Base-by-base conservation (phyloP, 2,113 vertebrate species). In the Rattus rattus region DNA sequence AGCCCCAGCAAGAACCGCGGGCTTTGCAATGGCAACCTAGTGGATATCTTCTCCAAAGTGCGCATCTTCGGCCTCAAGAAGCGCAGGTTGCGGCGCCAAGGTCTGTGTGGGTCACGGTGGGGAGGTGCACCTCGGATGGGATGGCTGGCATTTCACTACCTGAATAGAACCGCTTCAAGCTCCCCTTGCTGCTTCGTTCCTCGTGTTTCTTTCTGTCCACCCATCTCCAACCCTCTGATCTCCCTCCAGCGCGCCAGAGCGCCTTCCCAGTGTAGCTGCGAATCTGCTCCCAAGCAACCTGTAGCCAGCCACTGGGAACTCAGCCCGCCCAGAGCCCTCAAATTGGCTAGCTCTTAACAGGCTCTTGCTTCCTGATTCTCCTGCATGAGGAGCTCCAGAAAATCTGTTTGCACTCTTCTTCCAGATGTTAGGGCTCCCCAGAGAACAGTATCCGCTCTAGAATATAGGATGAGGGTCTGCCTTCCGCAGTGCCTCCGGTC, bases 31-130 rank as follows among this genome's bases (percentile, higher is more conserved):
- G 99, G 99, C 93, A 99, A 99, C 98, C 99, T 99, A 98, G 99
- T 99, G 98, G 99, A 99, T 98, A 99, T 99, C 98, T 99, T 99
- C 99, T 99, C 99, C 97, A 99, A 99, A 99, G 99, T 99, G 98
- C 99, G 99, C 99, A 99, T 99, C 99, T 99, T 99, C 98, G 99
- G 99, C 97, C 99, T 99, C 99, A 99, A 99, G 99, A 99, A 99
- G 98, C 98, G 99, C 97, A 99, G 99, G 98, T 99, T 99, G 99
- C 99, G 99, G 99, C 99, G 99, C 99, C 99, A 99, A 99, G 99
- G 99, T 99, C 98, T 97, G 98, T 98, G 97, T 2, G 93, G 96
- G 91, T 94, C 93, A 39, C 86, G 1, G 77, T 22, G 0, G 92
- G 97, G 89, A 84, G 93, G 96, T 76, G 96, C 73, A 36, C 92